Evolutionary conservation across 2,797 vertebrate genomes (phyloP).

Genomic region (Falco naumanni): DNA sequence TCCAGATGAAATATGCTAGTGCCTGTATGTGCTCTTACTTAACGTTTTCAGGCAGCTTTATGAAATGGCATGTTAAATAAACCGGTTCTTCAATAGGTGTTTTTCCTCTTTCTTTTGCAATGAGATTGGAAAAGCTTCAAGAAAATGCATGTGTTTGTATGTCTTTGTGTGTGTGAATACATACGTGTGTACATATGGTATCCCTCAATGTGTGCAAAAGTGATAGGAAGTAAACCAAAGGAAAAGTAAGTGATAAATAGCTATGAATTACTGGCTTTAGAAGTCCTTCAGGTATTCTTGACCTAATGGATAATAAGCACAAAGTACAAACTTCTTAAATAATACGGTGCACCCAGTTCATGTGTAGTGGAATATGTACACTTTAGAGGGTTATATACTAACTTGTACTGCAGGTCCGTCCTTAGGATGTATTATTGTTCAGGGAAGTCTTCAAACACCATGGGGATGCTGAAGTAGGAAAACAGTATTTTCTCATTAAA

Average conservation of each 20-base stretch:
- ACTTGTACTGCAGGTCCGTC: neutral
- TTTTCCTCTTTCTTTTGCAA: neutral
- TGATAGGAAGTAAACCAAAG: neutral
- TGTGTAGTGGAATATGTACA: neutral
- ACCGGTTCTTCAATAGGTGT: neutral
- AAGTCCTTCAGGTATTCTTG: neutral
- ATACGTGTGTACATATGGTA: neutral
- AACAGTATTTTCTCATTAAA: neutral
- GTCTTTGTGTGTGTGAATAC: neutral
- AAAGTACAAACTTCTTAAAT: neutral
- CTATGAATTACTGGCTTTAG: neutral
- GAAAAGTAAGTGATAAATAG: neutral
- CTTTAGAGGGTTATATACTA: neutral
- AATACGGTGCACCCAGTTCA: neutral
- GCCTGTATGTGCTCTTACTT: neutral
- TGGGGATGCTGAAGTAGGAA: neutral
- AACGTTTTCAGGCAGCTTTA: neutral
- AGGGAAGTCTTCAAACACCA: neutral
- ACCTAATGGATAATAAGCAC: neutral
- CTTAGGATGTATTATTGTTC: neutral
- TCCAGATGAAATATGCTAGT: neutral
- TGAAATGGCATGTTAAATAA: neutral
- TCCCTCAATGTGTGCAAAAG: neutral
- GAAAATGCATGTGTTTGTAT: neutral
- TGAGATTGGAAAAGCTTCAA: neutral